Percentiles rank a stretch among this genome's conserved stretches.
phyloP scores from a whole-genome alignment of 2,113 vertebrate genomes.

The cat (Felis catus) region F.catus_Fca126_mat1.0 CM031419.1:189021501-189022000 shows the following conservation, averaged over 20 bases:
- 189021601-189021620: background rate
- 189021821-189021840: background rate
- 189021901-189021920: background rate
- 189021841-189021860: background rate
- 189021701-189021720: background rate
- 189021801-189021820: background rate
- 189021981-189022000: background rate
- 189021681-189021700: background rate
- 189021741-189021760: background rate
- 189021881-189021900: background rate
- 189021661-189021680: background rate
- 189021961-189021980: background rate
- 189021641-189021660: background rate
- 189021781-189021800: background rate
- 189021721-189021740: slow-evolving; percentile 34
- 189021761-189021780: background rate
- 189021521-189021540: background rate
- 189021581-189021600: background rate
- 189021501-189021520: background rate
- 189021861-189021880: background rate
- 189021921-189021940: background rate
- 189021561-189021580: background rate
- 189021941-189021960: background rate
- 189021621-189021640: background rate
- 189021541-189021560: background rate